Percentiles rank a stretch among this genome's conserved stretches.
These are phyloP conservation scores for Eulemur rufifrons DNA, from an alignment of 2,113 vertebrate genomes.

Conservation along the genomic window DNA sequence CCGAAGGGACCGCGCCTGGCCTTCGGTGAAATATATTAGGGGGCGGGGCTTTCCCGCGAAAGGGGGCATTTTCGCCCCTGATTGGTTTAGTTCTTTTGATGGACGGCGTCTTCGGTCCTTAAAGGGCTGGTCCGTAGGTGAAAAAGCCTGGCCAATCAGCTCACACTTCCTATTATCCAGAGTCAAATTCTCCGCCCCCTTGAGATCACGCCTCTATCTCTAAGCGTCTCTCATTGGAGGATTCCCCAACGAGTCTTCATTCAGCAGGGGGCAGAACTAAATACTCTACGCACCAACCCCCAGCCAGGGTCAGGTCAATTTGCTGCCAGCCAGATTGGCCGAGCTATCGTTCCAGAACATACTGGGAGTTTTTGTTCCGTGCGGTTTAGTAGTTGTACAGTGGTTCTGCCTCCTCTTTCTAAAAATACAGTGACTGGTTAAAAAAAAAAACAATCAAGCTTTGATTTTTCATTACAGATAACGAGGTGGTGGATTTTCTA, in stretches of 20 bases:
- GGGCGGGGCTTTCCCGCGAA: background rate
- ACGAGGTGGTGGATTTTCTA: background rate
- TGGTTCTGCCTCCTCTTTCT: background rate
- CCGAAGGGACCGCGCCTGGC: background rate
- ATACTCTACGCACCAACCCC: background rate
- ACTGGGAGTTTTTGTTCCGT: background rate
- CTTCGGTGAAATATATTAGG: background rate
- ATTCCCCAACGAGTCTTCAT: background rate
- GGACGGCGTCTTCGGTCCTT: background rate
- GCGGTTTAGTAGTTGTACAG: background rate
- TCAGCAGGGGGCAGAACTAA: background rate
- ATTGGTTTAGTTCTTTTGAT: slow-evolving; percentile 61
- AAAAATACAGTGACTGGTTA: slow-evolving; percentile 25
- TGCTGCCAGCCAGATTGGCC: background rate
- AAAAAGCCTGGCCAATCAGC: slow-evolving; percentile 47
- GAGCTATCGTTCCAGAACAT: slow-evolving; percentile 14
- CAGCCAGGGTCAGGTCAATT: background rate
- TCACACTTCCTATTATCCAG: background rate
- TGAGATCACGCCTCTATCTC: background rate
- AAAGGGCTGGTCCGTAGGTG: background rate
- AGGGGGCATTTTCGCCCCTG: background rate
- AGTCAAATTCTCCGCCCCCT: background rate
- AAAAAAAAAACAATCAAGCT: background rate
- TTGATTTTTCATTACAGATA: background rate
- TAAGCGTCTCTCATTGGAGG: slow-evolving; percentile 32